Evolutionary conservation across 2,797 vertebrate species (phyloP), one percentile per base, ranked within the genome.

Genomic region (Microhierax caerulescens): DNA sequence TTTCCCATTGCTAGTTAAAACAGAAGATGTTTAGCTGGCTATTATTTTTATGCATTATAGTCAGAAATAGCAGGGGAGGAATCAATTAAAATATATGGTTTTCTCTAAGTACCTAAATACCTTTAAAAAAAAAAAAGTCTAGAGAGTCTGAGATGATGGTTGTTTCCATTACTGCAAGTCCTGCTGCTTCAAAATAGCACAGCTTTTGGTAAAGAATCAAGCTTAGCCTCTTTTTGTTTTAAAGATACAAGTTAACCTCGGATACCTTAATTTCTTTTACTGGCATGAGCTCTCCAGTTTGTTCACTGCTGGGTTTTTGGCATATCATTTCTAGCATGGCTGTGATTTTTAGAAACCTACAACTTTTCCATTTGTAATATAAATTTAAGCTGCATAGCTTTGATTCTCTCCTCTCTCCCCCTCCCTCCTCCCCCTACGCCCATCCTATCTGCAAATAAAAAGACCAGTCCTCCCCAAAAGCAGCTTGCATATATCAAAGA

Each of bases 401-500:
- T 51, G 78, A 79, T 86, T 92, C 18, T 37, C 17, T 74, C 22
- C 27, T 70, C 60, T 68, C 39, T 79, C 48, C 53, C 75, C 59
- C 6, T 79, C 43, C 63, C 27, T 95, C 28, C 65, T 91, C 39
- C 48, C 60, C 27, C 82, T 88, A 12, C 24, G 16, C 50, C 25
- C 1, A 0, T 43, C 63, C 48, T 63, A 10, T 75, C 89, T 95
- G 70, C 70, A 95, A 92, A 96, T 87, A 84, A 85, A 94, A 95
- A 70, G 65, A 73, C 47, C 56, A 95, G 1, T 89, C 86, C 63
- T 87, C 74, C 91, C 81, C 8, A 63, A 95, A 92, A 85, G 47
- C 96, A 88, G 70, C 83, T 94, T 94, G 82, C 28, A 47, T 39
- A 18, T 97, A 94, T 93, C 95, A 97, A 94, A 70, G n/a, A 68